phyloP scores from a whole-genome alignment of 2,113 vertebrate species.

The Dicaeum eximium region DNA sequence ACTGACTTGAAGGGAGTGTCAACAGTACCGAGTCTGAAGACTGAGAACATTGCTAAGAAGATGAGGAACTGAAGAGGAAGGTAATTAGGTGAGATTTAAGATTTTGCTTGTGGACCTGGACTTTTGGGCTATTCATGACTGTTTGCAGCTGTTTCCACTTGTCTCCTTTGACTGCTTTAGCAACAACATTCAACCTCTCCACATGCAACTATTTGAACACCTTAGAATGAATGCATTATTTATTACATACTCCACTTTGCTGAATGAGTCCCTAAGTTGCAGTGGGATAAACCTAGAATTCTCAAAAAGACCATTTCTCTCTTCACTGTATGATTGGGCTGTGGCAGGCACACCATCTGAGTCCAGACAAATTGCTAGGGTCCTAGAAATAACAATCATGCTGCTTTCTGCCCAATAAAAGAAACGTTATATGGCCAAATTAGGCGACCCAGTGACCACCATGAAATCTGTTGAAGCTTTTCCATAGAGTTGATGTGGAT shows the following conservation, averaged over 20 bases:
- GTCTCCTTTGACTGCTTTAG: background rate
- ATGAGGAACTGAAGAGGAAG: background rate
- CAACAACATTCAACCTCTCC: background rate
- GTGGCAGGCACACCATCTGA: background rate
- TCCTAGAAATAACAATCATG: background rate
- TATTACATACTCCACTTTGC: background rate
- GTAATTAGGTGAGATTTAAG: background rate
- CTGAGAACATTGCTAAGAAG: background rate
- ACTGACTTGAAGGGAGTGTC: background rate
- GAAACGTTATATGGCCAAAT: background rate
- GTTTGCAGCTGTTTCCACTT: background rate
- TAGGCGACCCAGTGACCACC: conserved; percentile 3
- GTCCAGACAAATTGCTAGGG: background rate
- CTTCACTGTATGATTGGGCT: background rate
- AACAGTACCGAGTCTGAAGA: background rate
- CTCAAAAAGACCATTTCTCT: background rate
- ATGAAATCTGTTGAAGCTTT: background rate
- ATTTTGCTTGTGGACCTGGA: background rate
- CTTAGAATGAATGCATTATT: background rate
- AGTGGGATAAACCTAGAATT: background rate
- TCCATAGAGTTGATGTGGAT: background rate
- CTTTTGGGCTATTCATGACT: background rate
- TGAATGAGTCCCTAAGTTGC: background rate
- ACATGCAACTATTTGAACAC: background rate
- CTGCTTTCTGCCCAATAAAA: background rate